A percentile compares a stretch with the other conserved stretches of the same genome.
These are phyloP conservation scores for Spea bombifrons DNA, from an alignment of 2,113 vertebrate genomes.

Conservation along the genomic window DNA sequence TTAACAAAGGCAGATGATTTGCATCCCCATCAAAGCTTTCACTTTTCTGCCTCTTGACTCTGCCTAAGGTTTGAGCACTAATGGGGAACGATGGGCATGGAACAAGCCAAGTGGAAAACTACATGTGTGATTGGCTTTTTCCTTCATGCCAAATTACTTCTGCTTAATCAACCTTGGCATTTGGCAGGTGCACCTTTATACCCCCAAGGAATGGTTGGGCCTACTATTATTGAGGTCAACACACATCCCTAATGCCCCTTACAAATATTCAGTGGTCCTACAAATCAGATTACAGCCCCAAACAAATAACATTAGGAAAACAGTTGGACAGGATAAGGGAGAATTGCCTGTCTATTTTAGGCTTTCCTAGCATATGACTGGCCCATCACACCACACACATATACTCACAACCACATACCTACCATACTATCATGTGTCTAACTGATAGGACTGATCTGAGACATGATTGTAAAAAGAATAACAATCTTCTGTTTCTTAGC, in stretches of 20 bases:
- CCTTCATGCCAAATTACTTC: constrained; percentile 42
- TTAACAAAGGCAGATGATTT: constrained; percentile 32
- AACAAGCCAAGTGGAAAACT: constrained; percentile 23
- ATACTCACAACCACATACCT: too few relatives aligned
- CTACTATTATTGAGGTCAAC: constrained; percentile 25
- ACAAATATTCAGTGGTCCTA: background rate
- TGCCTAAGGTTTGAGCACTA: constrained; percentile 17
- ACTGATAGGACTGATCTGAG: too few relatives aligned
- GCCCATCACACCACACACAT: too few relatives aligned
- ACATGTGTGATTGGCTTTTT: constrained; percentile 36
- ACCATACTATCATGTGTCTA: too few relatives aligned
- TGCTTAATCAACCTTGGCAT: constrained; percentile 42
- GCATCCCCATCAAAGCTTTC: constrained; percentile 39
- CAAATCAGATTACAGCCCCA: background rate
- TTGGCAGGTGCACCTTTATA: constrained; percentile 42
- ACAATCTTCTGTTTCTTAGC: too few relatives aligned
- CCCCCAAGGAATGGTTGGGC: constrained; percentile 14
- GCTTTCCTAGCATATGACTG: too few relatives aligned
- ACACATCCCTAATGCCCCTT: background rate
- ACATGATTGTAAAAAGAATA: too few relatives aligned
- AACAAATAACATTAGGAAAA: background rate
- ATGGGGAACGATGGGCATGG: constrained; percentile 23
- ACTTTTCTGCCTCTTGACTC: constrained; percentile 21
- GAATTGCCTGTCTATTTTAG: background rate
- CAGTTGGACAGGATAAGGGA: background rate